A percentile compares a stretch with the other conserved stretches of the same genome.
Conservation (phyloP, 2,113 vertebrate species). For the Callaeas wilsoni region DNA sequence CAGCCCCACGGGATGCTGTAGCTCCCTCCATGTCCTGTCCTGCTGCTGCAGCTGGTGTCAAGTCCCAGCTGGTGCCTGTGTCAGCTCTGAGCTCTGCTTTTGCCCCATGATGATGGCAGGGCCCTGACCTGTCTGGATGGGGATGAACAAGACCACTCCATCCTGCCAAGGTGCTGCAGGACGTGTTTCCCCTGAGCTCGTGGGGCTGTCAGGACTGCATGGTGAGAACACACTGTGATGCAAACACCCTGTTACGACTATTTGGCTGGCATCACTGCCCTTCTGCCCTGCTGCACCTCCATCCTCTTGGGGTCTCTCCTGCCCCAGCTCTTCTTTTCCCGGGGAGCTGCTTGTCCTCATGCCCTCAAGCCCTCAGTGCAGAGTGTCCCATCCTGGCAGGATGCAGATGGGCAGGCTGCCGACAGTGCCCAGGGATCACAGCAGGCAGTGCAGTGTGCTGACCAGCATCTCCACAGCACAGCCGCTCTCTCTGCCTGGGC, state of each 20-base stretch:
- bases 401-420: neutral
- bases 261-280: neutral
- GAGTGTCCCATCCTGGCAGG: neutral
- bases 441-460: neutral
- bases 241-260: accelerated
- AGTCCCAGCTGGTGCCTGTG: accelerated
- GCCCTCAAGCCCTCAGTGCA: accelerated
- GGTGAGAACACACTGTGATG: too few relatives aligned
- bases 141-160: neutral
- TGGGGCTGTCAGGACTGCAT: neutral
- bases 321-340: neutral
- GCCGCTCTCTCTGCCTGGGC: accelerated
- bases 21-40: neutral
- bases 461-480: neutral
- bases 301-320: neutral
- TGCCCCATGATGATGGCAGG: neutral
- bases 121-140: neutral
- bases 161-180: neutral
- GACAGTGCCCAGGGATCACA: neutral
- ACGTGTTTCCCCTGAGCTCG: accelerated
- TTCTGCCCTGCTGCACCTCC: neutral
- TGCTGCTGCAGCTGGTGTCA: neutral
- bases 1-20: neutral
- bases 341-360: neutral
- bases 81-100: neutral